phyloP scores from a whole-genome alignment of 2,797 vertebrate genomes.

The Neomorphus geoffroyi region DNA sequence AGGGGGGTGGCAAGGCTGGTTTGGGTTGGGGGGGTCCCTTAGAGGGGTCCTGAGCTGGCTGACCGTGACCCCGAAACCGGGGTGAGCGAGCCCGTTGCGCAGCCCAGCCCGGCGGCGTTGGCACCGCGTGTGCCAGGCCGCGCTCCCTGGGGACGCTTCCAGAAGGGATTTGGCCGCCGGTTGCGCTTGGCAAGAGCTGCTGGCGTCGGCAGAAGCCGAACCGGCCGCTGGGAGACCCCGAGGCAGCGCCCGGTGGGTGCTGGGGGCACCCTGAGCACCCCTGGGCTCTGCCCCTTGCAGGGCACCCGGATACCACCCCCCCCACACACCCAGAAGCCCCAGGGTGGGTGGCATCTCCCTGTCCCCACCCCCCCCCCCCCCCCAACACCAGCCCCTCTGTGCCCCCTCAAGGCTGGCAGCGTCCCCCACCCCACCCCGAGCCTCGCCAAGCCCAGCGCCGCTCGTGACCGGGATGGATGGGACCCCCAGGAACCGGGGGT shows the following conservation, averaged over 20 bases:
- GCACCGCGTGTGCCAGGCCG: too few species aligned
- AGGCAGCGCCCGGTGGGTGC: too few species aligned
- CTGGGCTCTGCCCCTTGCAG: too few species aligned
- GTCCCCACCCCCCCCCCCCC: not conserved
- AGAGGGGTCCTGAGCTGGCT: fast-evolving
- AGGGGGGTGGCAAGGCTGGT: too few species aligned
- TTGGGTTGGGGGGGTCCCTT: not conserved
- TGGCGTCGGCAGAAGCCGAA: not conserved
- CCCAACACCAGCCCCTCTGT: too few species aligned
- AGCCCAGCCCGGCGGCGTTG: too few species aligned
- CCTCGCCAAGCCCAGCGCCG: not conserved
- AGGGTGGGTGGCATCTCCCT: not conserved
- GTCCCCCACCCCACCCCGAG: not conserved
- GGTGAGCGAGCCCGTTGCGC: too few species aligned
- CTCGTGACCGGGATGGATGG: not conserved
- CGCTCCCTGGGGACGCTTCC: not conserved
- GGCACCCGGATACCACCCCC: fast-evolving
- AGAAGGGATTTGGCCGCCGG: not conserved
- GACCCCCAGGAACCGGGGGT: too few species aligned
- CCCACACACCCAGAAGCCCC: too few species aligned
- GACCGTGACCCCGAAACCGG: too few species aligned
- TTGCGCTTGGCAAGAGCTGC: not conserved
- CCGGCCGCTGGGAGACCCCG: fast-evolving
- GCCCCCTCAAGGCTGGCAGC: not conserved
- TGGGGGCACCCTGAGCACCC: not conserved